Evolutionary conservation across 2,113 vertebrate genomes (phyloP).

Genomic region (Gasterosteus aculeatus): DNA sequence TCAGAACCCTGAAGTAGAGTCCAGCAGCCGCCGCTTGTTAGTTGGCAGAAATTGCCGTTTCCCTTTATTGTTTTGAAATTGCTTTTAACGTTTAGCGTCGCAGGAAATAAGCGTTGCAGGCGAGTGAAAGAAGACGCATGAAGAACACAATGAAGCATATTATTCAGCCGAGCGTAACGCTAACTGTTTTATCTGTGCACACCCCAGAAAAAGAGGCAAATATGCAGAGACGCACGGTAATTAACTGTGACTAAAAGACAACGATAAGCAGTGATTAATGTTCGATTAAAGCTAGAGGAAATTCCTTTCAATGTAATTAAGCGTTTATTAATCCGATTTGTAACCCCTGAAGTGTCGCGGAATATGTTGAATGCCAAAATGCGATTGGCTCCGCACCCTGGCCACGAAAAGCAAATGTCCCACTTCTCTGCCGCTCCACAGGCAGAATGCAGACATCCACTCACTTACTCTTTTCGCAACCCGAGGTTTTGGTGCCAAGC

Average conservation of each 20-base stretch:
- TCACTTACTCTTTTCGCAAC: slow-evolving; percentile 29
- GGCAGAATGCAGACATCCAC: slow-evolving; percentile 41
- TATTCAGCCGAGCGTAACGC: slow-evolving; percentile 56
- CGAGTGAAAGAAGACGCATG: slow-evolving; percentile 32
- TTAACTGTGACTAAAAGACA: slow-evolving; percentile 84
- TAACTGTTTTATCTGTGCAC: slow-evolving; percentile 50
- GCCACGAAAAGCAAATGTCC: slow-evolving; percentile 55
- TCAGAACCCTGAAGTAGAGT: slow-evolving; percentile 18
- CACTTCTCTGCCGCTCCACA: slow-evolving; percentile 43
- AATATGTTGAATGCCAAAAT: slow-evolving; percentile 77
- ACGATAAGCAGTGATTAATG: slow-evolving; percentile 84
- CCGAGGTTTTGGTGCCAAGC: slow-evolving; percentile 26
- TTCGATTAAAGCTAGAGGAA: slow-evolving; percentile 83
- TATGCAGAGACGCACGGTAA: slow-evolving; percentile 70
- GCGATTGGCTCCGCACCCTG: slow-evolving; percentile 58
- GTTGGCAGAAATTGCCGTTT: slow-evolving; percentile 2
- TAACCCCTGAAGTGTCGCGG: slow-evolving; percentile 81
- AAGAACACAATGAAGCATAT: slow-evolving; percentile 47
- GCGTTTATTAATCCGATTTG: slow-evolving; percentile 83
- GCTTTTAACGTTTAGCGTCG: slow-evolving; percentile 30
- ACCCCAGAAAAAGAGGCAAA: slow-evolving; percentile 32
- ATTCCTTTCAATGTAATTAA: slow-evolving; percentile 83
- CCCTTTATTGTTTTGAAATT: slow-evolving; percentile 6
- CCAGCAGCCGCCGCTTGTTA: slow-evolving; percentile 12
- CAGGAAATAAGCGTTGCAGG: slow-evolving; percentile 30